Evolutionary conservation across 2,797 vertebrate species (phyloP).

Genomic region (Fratercula arctica): DNA sequence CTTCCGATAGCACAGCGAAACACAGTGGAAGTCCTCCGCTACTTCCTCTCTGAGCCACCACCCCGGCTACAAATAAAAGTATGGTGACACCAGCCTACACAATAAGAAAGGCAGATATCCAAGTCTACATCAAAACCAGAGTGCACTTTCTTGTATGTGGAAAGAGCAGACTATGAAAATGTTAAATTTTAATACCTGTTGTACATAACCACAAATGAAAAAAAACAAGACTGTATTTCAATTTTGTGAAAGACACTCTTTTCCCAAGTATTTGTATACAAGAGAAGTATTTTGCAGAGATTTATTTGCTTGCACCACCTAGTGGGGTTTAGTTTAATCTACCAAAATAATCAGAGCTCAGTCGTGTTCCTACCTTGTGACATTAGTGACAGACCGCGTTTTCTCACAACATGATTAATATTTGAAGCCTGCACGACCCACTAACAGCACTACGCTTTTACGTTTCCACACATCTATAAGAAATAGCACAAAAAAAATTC

Average conservation of each 20-base stretch:
- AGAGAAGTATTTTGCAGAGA: not conserved
- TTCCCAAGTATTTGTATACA: not conserved
- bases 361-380: not conserved
- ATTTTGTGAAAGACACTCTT: not conserved
- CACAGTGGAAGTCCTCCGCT: not conserved
- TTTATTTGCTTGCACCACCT: constrained; percentile 69
- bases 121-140: not conserved
- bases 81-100: not conserved
- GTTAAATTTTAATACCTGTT: not conserved
- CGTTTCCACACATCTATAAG: not conserved
- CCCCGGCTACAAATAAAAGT: not conserved
- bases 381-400: not conserved
- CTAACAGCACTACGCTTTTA: not conserved
- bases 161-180: not conserved
- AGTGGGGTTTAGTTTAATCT: constrained; percentile 24
- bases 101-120: not conserved
- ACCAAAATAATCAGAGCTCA: not conserved
- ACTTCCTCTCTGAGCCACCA: not conserved
- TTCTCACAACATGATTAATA: not conserved
- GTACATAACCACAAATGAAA: not conserved
- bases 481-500: not conserved
- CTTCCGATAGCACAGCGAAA: not conserved
- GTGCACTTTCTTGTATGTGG: not conserved
- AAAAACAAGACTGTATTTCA: not conserved
- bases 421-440: not conserved